Evolutionary conservation across 1,140 invertebrate species (phyloP), one percentile per base, ranked within the genome.

Genomic region (Myzus persicae): DNA sequence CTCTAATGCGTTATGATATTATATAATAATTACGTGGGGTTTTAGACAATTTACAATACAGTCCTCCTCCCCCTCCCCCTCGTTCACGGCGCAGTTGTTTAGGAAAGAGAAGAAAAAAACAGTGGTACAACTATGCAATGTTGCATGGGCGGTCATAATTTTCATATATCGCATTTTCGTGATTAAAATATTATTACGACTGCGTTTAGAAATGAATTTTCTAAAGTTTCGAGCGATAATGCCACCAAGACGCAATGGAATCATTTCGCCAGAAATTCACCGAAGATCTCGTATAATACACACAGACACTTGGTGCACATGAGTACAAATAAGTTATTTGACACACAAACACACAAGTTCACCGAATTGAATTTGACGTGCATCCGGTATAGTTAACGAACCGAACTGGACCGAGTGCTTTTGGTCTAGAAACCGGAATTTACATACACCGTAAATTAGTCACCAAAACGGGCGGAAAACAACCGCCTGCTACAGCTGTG

Each of bases 331-430:
- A 3, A 1, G 9, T 48, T 48, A 48, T 48, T 48, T 18, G 1
- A 46, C 48, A 1, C 48, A 22, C 18, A 2, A 18, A 22, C 4
- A 51, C 48, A 7, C 48, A 51, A 51, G 48, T 24, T 4, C 48
- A 51, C 5, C 0, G n/a, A n/a, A 76, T 76, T 18, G 11, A 5
- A 76, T 76, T n/a, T 76, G 31, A n/a, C n/a, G 59, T 76, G n/a
- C 59, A 76, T 76, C 59, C 59, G 59, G 59, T n/a, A n/a, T n/a
- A 76, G 59, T 76, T n/a, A 76, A 76, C 59, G 59, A 76, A 76
- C 59, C 59, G 59, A 67, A 67, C 59, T 67, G 31, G 59, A 67
- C 59, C 59, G 11, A 76, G 31, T 36, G 59, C 59, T 76, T n/a
- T 76, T 20, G 59, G 59, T 67, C n/a, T 76, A 1, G n/a, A n/a